Base-by-base conservation (phyloP, 2,888 invertebrate species). In the Hecatera dysodea region DNA sequence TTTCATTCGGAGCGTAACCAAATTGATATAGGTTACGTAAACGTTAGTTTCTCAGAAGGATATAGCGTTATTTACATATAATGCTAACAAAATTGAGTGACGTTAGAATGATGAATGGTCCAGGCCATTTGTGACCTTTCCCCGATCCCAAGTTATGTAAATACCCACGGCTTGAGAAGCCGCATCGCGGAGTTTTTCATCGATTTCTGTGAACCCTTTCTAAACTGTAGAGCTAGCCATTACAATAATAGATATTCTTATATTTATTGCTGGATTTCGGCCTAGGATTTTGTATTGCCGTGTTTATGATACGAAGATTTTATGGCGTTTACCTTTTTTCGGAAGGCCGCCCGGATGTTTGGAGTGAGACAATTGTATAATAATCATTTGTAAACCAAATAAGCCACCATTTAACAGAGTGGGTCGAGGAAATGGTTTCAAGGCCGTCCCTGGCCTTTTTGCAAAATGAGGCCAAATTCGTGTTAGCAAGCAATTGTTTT, bases 21-120 rank as follows among this genome's bases (percentile, higher is more conserved):
- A 86, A 86, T 82, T 86, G 85, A 85, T 85, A 83, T 80, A 86
- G 81, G 86, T 86, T 80, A 78, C 72, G 72, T 75, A 82, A 83
- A 72, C 78, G 78, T 78, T 83, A 78, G 78, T 78, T 81, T 80
- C 64, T 72, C 78, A 48, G 64, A 79, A 62, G 83, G 83, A 83
- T 82, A 80, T 76, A 81, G 79, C 71, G 69, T 72, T 85, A 86
- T 86, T 85, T 87, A 87, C 87, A 83, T 84, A 88, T 85, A 88
- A 87, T 87, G 83, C 81, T 85, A 86, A 82, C 86, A 85, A 89
- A 89, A 89, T 88, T 87, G 88, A 89, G 85, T 89, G 88, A 88
- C 87, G 88, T 87, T 84, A 75, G 84, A 87, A 88, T 89, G 89
- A 89, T 87, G 88, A 88, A 89, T 88, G 86, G 82, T 80, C 48